These are phyloP conservation scores for Chloroclysta siterata DNA, from an alignment of 2,888 invertebrate genomes.

Conservation along the genomic window DNA sequence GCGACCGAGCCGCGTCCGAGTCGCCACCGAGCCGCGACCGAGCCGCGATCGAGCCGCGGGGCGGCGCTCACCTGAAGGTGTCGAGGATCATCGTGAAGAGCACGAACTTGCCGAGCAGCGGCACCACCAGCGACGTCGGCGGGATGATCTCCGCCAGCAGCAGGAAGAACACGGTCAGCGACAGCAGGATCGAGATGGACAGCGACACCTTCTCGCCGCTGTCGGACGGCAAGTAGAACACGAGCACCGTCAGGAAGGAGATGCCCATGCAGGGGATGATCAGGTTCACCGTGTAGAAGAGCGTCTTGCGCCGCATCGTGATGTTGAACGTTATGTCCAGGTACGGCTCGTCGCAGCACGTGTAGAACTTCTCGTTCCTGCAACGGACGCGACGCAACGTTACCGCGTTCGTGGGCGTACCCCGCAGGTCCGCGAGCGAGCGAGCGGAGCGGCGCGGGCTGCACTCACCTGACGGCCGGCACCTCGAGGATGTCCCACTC, in stretches of 20 bases:
- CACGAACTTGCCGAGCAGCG: constrained; percentile 96
- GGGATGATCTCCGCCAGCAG: constrained; percentile 87
- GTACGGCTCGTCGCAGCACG: constrained; percentile 98
- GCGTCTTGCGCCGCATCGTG: constrained; percentile 97
- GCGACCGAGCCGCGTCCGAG: no score
- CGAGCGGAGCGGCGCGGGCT: not conserved
- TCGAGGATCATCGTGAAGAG: constrained; percentile 98
- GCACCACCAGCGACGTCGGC: constrained; percentile 96
- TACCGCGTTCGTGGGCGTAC: no score
- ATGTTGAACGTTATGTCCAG: constrained; percentile 99
- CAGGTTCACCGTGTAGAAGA: constrained; percentile 98
- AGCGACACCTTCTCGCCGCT: constrained; percentile 99
- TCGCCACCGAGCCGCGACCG: no score
- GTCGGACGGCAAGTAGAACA: constrained; percentile 98
- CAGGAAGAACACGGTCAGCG: constrained; percentile 98
- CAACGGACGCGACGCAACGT: no score
- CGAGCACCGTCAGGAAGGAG: constrained; percentile 97
- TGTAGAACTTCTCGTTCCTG: constrained; percentile 96
- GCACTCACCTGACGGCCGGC: constrained; percentile 91
- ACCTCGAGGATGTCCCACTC: constrained; percentile 99
- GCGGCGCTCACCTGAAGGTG: constrained; percentile 91
- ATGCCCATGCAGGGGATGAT: constrained; percentile 99
- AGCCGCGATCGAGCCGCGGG: not conserved
- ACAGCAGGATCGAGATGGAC: constrained; percentile 97
- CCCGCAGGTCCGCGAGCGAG: no score